These are phyloP conservation scores for Micromesistius poutassou DNA, from an alignment of 2,797 vertebrate species.

Conservation along the genomic window DNA sequence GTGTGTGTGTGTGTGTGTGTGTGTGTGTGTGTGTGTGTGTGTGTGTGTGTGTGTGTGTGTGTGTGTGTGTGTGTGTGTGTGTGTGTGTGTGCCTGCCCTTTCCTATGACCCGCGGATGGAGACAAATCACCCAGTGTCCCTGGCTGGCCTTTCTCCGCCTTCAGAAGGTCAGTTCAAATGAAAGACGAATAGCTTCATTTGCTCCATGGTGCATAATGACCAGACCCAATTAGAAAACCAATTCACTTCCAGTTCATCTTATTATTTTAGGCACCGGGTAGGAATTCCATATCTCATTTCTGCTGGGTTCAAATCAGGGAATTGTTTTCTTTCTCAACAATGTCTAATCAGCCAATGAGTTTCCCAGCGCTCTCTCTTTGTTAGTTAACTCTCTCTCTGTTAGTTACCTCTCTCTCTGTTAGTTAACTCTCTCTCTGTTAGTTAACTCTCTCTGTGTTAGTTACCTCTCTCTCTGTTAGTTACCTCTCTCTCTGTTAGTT, in stretches of 20 bases:
- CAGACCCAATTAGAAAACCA: constrained; percentile 43
- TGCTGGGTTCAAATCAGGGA: background rate
- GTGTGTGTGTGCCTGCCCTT: constrained; percentile 18
- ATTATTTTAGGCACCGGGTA: constrained; percentile 33
- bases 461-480: background rate
- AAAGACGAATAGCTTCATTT: constrained; percentile 45
- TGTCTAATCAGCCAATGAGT: constrained; percentile 23
- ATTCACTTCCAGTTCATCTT: constrained; percentile 31
- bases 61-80: constrained; percentile 14
- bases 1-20: constrained; percentile 9
- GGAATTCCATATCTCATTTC: constrained; percentile 16
- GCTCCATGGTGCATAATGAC: constrained; percentile 27
- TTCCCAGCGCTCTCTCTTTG: no score
- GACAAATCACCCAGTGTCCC: constrained; percentile 41
- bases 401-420: background rate
- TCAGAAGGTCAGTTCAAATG: constrained; percentile 46
- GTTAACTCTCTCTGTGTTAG: background rate
- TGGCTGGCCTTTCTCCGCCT: constrained; percentile 16
- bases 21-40: constrained; percentile 8
- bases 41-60: constrained; percentile 25
- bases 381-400: background rate
- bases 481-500: background rate
- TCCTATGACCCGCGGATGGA: constrained; percentile 51
- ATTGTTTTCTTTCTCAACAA: constrained; percentile 21
- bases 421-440: background rate